These are phyloP conservation scores for Plutella xylostella DNA, from an alignment of 2,888 invertebrate species.

Conservation along the genomic window DNA sequence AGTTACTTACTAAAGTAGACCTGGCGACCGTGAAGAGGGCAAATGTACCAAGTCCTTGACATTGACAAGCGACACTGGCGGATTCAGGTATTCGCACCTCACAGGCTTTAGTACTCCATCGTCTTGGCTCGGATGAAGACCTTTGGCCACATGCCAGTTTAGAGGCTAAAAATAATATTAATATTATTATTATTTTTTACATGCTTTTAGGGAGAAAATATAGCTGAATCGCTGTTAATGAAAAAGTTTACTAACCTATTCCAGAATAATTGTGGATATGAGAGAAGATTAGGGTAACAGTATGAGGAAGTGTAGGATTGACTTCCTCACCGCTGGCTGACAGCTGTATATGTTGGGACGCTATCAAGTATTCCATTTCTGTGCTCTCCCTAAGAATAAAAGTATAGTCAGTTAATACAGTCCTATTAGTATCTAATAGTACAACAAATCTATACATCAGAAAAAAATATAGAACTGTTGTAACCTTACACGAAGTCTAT, in stretches of 20 bases:
- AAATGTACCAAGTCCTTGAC: constrained; percentile 49
- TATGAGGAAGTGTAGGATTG: constrained; percentile 44
- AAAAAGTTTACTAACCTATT: constrained; percentile 41
- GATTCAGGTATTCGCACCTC: constrained; percentile 50
- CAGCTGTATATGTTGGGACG: constrained; percentile 67
- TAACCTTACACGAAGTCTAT: constrained; percentile 74
- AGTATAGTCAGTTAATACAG: neutral
- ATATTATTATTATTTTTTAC: neutral
- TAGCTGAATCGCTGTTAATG: neutral
- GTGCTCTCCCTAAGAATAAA: constrained; percentile 67
- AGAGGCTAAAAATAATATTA: constrained; percentile 29
- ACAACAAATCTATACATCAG: constrained; percentile 14
- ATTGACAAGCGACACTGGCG: constrained; percentile 44
- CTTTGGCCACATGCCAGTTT: constrained; percentile 52
- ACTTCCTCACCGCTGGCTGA: constrained; percentile 34
- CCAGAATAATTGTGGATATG: constrained; percentile 53
- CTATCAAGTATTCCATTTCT: constrained; percentile 75
- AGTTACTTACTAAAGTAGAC: constrained; percentile 42
- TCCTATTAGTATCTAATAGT: neutral
- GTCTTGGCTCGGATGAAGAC: constrained; percentile 56
- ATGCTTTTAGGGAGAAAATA: neutral
- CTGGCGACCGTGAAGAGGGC: constrained; percentile 49
- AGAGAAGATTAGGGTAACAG: constrained; percentile 43
- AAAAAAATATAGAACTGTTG: neutral
- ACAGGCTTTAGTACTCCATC: constrained; percentile 52